Evolutionary conservation across 2,888 invertebrate genomes (phyloP).

Genomic region (Dryococelus australis): DNA sequence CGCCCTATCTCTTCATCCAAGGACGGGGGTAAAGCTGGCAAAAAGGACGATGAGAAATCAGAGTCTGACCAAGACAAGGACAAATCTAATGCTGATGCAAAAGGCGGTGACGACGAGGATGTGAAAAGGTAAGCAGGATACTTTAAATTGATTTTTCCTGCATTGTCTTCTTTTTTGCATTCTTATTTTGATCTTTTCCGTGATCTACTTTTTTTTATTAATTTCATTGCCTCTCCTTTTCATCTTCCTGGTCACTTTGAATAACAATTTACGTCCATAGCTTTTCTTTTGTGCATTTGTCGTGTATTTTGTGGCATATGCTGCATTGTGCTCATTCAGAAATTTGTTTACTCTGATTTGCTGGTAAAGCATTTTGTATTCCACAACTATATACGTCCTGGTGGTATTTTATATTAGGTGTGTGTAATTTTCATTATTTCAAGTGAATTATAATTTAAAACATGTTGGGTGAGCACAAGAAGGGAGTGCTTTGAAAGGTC

Average conservation of each 20-base stretch:
- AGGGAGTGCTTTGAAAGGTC: no score
- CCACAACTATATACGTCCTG: no score
- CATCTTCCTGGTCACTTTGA: neutral
- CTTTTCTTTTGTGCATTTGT: neutral
- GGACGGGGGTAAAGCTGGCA: constrained; percentile 34
- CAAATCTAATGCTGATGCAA: constrained; percentile 33
- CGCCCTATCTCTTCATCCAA: constrained; percentile 32
- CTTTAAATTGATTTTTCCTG: constrained; percentile 31
- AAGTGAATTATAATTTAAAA: no score
- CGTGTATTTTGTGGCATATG: neutral
- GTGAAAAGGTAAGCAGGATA: constrained; percentile 39
- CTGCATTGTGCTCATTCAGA: neutral
- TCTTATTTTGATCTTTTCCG: neutral
- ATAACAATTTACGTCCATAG: neutral
- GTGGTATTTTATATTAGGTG: no score
- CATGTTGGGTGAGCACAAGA: no score
- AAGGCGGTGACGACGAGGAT: constrained; percentile 38
- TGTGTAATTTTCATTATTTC: no score
- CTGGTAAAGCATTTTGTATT: no score
- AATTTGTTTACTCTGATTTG: no score
- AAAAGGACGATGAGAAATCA: constrained; percentile 36
- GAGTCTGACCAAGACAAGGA: constrained; percentile 36
- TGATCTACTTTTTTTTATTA: neutral
- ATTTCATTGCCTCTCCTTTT: neutral
- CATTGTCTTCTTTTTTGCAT: constrained; percentile 26